Base-by-base conservation (phyloP, 2,113 vertebrate species). In the Syngnathoides biaculeatus region DNA sequence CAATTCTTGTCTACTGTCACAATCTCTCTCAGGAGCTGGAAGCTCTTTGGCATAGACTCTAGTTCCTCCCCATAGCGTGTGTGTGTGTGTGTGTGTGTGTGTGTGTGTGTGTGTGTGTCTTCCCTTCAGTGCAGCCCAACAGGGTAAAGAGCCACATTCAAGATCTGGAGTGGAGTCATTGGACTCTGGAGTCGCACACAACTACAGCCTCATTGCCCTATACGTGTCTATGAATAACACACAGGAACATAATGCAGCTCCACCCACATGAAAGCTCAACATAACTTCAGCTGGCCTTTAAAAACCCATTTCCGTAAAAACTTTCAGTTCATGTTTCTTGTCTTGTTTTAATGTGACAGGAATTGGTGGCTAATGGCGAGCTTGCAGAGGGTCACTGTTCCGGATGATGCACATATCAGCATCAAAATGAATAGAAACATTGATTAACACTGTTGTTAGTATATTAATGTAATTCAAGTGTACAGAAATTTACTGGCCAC, bases 41-140 rank as follows among this genome's bases (percentile, higher is more conserved):
- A 68, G 63, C 22, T 72, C 63, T 38, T 76, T 59, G 70, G 85
- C 79, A 83, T 62, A 79, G 70, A 56, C 83, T 82, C 65, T 61
- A 89, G 84, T 89, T 90, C 87, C 89, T 87, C 78, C 70, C 75
- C 72, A 65, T 78, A 61, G 66, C 64, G 58, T 56, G 65, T 53
- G 58, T 69, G 71, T 61, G 70, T 64, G 40, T 45, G 65, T 75
- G 50, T 72, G 77, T 64, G 65, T 61, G 75, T 71, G 72, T 66
- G 11, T 70, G 68, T 30, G 72, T 76, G 72, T 71, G 68, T 75
- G 80, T 75, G 71, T 78, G 74, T 71, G 71, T 78, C 75, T 74
- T 86, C 78, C 80, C 75, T 78, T 81, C 69, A 66, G 72, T n/a
- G 52, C 53, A 13, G 73, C 75, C 77, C 73, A 71, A 63, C 75